Conservation (phyloP, 2,888 invertebrate genomes). For the Yponomeuta evonymella region DNA sequence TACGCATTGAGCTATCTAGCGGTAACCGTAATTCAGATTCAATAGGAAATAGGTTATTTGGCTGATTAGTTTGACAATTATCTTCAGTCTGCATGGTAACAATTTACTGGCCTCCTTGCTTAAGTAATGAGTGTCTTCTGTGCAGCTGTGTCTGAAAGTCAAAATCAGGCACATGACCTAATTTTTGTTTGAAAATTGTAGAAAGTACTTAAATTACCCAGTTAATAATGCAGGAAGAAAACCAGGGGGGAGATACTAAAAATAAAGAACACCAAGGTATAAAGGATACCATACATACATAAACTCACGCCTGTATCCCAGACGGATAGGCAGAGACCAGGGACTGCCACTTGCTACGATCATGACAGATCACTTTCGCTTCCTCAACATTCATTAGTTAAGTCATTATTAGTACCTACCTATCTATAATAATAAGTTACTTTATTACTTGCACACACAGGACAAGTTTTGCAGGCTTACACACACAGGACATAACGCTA, state of each 20-base stretch:
- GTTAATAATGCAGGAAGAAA: no score
- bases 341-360: no score
- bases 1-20: conserved; percentile 58
- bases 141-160: neutral
- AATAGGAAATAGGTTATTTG: conserved; percentile 51
- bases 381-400: no score
- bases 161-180: neutral
- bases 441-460: neutral
- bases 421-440: neutral
- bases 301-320: no score
- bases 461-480: no score
- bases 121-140: neutral
- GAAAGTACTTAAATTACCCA: no score
- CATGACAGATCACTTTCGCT: no score
- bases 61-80: conserved; percentile 70
- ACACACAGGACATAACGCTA: no score
- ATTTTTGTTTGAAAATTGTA: no score
- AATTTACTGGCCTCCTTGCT: conserved; percentile 54
- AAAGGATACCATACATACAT: neutral
- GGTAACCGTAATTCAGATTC: conserved; percentile 62
- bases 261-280: neutral
- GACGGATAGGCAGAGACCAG: no score
- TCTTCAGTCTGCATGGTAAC: conserved; percentile 53
- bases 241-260: neutral
- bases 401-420: no score